Conservation (phyloP, 2,888 invertebrate species). For the Pseudococcus jackbeardsleyi region DNA sequence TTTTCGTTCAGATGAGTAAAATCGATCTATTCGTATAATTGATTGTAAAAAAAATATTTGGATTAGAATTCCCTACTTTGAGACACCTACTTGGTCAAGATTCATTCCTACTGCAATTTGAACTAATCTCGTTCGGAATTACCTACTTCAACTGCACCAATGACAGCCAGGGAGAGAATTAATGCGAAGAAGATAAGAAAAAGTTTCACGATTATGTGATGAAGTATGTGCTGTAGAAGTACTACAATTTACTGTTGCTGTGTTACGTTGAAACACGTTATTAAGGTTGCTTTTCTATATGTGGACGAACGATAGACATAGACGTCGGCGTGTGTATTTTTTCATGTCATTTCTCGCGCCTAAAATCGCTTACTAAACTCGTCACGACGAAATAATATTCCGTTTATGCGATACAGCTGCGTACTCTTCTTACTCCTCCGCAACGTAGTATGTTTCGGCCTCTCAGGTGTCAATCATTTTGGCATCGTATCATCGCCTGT, state of each 20-base stretch:
- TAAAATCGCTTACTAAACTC: slow-evolving; percentile 50
- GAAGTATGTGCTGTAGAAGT: background rate
- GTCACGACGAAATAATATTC: slow-evolving; percentile 47
- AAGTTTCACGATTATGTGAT: background rate
- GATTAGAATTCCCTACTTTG: background rate
- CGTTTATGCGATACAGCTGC: background rate
- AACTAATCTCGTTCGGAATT: too few relatives aligned
- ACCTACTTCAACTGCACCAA: too few relatives aligned
- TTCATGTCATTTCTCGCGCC: slow-evolving; percentile 46
- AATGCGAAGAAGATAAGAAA: background rate
- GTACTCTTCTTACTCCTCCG: background rate
- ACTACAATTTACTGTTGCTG: background rate
- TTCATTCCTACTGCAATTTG: too few relatives aligned
- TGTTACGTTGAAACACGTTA: background rate
- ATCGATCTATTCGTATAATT: too few relatives aligned
- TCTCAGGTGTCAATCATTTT: slow-evolving; percentile 61
- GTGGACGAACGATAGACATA: background rate
- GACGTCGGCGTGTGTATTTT: slow-evolving; percentile 20
- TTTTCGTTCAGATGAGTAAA: too few relatives aligned
- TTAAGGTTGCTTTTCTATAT: slow-evolving; percentile 30
- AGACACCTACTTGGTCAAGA: too few relatives aligned
- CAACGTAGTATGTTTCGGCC: background rate
- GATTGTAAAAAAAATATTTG: background rate
- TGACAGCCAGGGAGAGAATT: too few relatives aligned
- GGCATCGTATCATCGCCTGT: slow-evolving; percentile 50